A percentile compares a stretch with the other conserved stretches of the same genome.
These are phyloP conservation scores for Dromococcyx pavoninus DNA, from an alignment of 2,797 vertebrate species.

Conservation along the genomic window DNA sequence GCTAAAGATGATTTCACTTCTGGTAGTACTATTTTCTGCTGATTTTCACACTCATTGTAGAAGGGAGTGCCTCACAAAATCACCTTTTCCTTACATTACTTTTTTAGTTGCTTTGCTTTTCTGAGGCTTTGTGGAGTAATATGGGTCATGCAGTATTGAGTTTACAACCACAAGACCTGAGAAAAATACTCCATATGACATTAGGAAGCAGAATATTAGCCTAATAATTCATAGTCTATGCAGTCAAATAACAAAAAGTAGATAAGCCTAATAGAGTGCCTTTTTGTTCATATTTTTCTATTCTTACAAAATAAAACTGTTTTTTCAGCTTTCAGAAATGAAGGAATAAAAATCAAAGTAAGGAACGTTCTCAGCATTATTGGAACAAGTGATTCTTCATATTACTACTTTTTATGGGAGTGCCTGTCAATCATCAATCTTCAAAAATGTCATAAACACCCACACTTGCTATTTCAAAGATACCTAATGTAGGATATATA, in stretches of 20 bases:
- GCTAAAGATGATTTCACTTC: background rate
- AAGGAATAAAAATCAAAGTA: background rate
- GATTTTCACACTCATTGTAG: background rate
- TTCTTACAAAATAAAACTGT: conserved; percentile 26
- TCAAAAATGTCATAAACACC: conserved; percentile 63
- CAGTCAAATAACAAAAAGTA: background rate
- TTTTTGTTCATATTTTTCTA: conserved; percentile 21
- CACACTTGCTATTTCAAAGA: conserved; percentile 61
- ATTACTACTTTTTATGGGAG: conserved; percentile 59
- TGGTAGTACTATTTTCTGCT: background rate
- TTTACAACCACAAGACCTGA: background rate
- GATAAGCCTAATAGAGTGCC: background rate
- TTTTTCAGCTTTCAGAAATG: conserved; percentile 15
- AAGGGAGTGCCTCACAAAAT: background rate
- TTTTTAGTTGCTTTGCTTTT: background rate
- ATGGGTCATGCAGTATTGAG: background rate
- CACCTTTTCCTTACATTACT: background rate
- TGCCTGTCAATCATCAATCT: conserved; percentile 52
- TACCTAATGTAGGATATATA: conserved; percentile 49
- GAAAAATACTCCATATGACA: background rate
- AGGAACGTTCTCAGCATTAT: conserved; percentile 33
- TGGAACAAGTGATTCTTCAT: conserved; percentile 41
- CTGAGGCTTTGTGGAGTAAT: background rate
- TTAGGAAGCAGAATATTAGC: background rate
- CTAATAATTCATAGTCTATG: background rate